A percentile compares a stretch with the other conserved stretches of the same genome.
These are phyloP conservation scores for Chrysochloris asiatica DNA, from an alignment of 2,113 vertebrate species.

Conservation along the genomic window DNA sequence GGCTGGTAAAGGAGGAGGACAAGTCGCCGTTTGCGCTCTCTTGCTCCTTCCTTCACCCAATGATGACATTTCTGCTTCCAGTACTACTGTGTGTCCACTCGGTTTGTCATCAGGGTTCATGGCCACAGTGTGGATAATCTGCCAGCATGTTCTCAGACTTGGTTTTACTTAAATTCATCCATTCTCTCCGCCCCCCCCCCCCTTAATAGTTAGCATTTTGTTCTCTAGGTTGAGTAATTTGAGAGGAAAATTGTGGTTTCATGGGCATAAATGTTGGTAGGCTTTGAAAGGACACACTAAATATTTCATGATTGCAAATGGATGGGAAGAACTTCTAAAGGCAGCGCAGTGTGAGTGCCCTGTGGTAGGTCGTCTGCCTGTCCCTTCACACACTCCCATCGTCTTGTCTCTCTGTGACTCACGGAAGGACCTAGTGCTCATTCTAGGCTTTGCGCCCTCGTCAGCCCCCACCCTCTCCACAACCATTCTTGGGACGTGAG, in stretches of 20 bases:
- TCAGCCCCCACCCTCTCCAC: not conserved
- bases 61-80: too few relatives aligned
- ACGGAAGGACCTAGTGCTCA: too few relatives aligned
- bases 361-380: not conserved
- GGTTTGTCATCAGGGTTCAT: not conserved
- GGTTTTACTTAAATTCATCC: too few relatives aligned
- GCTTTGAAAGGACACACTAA: not conserved
- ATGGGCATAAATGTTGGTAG: not conserved
- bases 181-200: too few relatives aligned
- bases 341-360: rapidly evolving
- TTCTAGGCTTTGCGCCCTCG: too few relatives aligned
- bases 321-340: not conserved
- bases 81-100: too few relatives aligned
- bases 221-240: slow-evolving; percentile 20
- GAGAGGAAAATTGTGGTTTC: slow-evolving; percentile 13
- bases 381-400: too few relatives aligned
- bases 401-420: too few relatives aligned
- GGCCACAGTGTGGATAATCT: not conserved
- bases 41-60: not conserved
- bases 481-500: rapidly evolving
- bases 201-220: not conserved
- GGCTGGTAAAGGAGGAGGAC: not conserved
- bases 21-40: not conserved
- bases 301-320: not conserved
- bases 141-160: not conserved